phyloP scores from a whole-genome alignment of 2,113 vertebrate genomes.

The Poeciliopsis prolifica region DNA sequence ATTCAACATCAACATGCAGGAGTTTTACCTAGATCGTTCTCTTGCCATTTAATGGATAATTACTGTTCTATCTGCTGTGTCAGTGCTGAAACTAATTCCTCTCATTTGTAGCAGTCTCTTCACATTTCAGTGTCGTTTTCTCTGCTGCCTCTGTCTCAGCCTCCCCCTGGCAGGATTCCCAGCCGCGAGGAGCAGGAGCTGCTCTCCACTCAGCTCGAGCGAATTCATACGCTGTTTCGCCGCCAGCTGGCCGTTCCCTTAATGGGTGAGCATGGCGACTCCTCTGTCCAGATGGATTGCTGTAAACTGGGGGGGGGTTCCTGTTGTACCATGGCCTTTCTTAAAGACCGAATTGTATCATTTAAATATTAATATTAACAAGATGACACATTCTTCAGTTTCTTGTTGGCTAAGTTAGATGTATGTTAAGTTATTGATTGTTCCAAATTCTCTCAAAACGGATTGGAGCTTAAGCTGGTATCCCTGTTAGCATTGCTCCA shows the following conservation, averaged over 20 bases:
- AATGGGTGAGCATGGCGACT: constrained; percentile 82
- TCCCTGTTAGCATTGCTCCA: not conserved
- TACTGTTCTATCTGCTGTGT: not conserved
- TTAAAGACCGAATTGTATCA: not conserved
- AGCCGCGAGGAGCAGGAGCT: constrained; percentile 88
- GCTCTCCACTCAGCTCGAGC: constrained; percentile 87
- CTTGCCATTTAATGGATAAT: not conserved
- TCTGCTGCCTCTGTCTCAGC: constrained; percentile 79
- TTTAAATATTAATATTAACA: not conserved
- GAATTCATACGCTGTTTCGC: constrained; percentile 90
- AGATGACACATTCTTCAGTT: not conserved
- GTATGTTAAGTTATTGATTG: too few species aligned
- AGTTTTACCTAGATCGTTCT: not conserved
- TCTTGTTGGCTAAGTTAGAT: not conserved
- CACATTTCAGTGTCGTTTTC: constrained; percentile 32
- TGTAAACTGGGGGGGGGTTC: constrained; percentile 15
- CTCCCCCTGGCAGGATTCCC: constrained; percentile 86
- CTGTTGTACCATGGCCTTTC: not conserved
- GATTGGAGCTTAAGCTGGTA: not conserved
- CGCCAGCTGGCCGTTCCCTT: constrained; percentile 92
- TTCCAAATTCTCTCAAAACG: not conserved
- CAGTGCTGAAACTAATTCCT: not conserved
- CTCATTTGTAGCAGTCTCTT: not conserved
- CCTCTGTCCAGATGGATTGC: constrained; percentile 31
- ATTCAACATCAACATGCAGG: not conserved